Conservation (phyloP, 2,888 invertebrate genomes). For the Melolontha melolontha region DNA sequence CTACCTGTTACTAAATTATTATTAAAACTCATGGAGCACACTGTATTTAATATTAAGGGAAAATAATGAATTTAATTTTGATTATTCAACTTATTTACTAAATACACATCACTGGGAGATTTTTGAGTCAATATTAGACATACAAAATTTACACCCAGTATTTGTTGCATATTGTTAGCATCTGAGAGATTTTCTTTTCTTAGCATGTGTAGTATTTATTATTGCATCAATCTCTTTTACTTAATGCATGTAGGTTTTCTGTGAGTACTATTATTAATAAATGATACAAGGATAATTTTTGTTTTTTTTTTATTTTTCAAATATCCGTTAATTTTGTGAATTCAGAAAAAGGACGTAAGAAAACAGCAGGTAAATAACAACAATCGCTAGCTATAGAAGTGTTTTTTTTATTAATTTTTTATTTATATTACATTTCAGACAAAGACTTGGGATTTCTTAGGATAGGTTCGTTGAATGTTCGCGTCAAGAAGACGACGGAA, state of each 20-base stretch:
- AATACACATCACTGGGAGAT: too few relatives aligned
- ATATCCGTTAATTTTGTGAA: constrained; percentile 56
- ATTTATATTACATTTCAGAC: constrained; percentile 67
- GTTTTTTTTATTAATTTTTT: constrained; percentile 1
- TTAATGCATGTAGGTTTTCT: not conserved
- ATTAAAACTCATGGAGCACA: too few relatives aligned
- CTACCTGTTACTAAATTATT: too few relatives aligned
- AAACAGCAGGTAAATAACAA: constrained; percentile 72
- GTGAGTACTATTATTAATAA: constrained; percentile 19
- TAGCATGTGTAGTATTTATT: too few relatives aligned
- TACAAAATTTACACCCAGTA: too few relatives aligned
- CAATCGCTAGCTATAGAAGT: not conserved
- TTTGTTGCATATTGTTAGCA: too few relatives aligned
- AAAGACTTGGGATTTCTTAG: constrained; percentile 91
- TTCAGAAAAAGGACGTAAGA: constrained; percentile 82
- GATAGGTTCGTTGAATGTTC: constrained; percentile 91
- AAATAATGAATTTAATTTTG: too few relatives aligned
- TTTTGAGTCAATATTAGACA: too few relatives aligned
- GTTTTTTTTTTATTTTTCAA: constrained; percentile 32
- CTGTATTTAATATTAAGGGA: too few relatives aligned
- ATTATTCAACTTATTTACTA: too few relatives aligned
- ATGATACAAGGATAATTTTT: constrained; percentile 4
- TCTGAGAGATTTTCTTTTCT: too few relatives aligned
- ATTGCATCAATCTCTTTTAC: not conserved
- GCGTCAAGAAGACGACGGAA: constrained; percentile 93